phyloP scores from a whole-genome alignment of 2,113 vertebrate species.

The Triplophysa dalaica region DNA sequence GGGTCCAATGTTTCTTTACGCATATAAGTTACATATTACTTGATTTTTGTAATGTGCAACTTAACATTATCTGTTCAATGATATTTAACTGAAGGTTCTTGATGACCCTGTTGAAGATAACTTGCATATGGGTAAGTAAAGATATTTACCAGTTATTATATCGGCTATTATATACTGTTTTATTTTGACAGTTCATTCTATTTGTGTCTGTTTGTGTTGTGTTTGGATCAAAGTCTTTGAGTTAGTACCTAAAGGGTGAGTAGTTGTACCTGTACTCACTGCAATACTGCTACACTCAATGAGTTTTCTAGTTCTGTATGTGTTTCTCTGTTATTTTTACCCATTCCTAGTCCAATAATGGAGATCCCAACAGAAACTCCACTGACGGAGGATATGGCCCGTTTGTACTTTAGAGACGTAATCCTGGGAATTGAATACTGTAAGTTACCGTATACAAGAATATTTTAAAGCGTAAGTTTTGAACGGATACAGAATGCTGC shows the following conservation, averaged over 20 bases:
- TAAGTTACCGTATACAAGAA: slow-evolving; percentile 68
- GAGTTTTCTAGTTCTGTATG: not conserved
- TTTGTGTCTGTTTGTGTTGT: not conserved
- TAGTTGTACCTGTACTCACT: slow-evolving; percentile 49
- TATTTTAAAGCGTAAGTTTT: not conserved
- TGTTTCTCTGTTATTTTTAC: not conserved
- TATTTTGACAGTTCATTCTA: not conserved
- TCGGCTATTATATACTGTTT: too few relatives aligned
- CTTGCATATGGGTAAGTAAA: slow-evolving; percentile 88
- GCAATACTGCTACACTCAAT: not conserved
- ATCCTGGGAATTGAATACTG: slow-evolving; percentile 93
- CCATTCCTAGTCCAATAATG: slow-evolving; percentile 84
- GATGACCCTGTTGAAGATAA: slow-evolving; percentile 94
- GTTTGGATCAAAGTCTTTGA: slow-evolving; percentile 85
- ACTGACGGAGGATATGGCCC: slow-evolving; percentile 85
- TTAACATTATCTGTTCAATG: not conserved
- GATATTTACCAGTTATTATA: not conserved
- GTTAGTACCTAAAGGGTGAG: slow-evolving; percentile 91
- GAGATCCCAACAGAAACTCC: slow-evolving; percentile 89
- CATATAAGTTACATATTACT: not conserved
- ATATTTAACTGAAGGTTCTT: slow-evolving; percentile 80
- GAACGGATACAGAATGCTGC: not conserved
- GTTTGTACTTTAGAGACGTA: slow-evolving; percentile 89
- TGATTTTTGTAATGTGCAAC: too few relatives aligned
- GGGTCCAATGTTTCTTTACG: too few relatives aligned